Conservation (phyloP, 1,140 invertebrate genomes). For the Anoplophora glabripennis region DNA sequence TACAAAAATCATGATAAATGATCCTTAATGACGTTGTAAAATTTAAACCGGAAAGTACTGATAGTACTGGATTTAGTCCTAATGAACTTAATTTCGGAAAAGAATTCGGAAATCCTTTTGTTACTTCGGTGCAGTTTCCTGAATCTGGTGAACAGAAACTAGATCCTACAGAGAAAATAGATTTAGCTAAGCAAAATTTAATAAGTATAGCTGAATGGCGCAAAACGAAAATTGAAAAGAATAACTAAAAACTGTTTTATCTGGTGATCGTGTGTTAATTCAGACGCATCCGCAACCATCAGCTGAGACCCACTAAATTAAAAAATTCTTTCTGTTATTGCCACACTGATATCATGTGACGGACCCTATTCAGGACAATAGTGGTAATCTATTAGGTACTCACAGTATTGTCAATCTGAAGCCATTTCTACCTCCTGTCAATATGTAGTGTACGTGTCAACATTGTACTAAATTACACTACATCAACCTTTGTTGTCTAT, state of each 20-base stretch:
- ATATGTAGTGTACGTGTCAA: too few species aligned
- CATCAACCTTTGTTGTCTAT: background rate
- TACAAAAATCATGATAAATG: slow-evolving; percentile 4
- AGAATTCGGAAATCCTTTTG: background rate
- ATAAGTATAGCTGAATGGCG: background rate
- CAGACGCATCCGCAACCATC: background rate
- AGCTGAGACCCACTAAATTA: background rate
- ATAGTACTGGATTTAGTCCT: slow-evolving; percentile 7
- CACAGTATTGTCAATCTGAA: too few species aligned
- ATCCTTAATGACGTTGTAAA: background rate
- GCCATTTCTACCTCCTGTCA: too few species aligned
- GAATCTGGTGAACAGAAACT: background rate
- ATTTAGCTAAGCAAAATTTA: background rate
- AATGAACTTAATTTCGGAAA: background rate
- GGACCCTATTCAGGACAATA: background rate
- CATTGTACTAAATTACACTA: background rate
- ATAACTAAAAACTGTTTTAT: background rate
- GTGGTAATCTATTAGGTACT: too few species aligned
- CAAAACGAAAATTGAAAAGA: background rate
- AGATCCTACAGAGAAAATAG: background rate
- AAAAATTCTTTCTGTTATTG: background rate
- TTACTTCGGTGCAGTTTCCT: background rate
- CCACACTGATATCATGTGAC: background rate
- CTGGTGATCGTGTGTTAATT: background rate
- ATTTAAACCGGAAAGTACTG: background rate